A percentile compares a stretch with the other conserved stretches of the same genome.
These are phyloP conservation scores for Stenotaenia linearis DNA, from an alignment of 2,888 invertebrate genomes.

Conservation along the genomic window DNA sequence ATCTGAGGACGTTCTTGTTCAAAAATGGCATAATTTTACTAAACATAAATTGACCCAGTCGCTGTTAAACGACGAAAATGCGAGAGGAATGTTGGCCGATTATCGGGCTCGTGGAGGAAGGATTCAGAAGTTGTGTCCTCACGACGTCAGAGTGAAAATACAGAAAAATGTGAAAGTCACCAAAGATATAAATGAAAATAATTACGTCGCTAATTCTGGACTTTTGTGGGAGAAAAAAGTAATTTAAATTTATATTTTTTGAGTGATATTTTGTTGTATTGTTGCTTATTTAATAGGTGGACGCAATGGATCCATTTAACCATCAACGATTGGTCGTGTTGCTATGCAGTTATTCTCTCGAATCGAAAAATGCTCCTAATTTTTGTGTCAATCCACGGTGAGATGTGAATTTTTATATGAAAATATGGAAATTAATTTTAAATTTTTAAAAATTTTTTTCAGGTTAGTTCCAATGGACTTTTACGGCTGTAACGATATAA, in stretches of 20 bases:
- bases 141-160: conserved; percentile 33
- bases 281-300: conserved; percentile 47
- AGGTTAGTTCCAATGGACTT: conserved; percentile 90
- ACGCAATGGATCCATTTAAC: conserved; percentile 71
- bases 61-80: conserved; percentile 58
- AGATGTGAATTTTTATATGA: conserved; percentile 41
- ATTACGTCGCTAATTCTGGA: conserved; percentile 6
- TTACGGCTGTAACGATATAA: conserved; percentile 91
- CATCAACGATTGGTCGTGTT: conserved; percentile 83
- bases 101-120: conserved; percentile 80
- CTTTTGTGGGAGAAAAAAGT: conserved; percentile 38
- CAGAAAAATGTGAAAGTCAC: conserved; percentile 19
- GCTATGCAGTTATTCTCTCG: conserved; percentile 77
- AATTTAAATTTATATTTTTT: neutral
- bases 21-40: conserved; percentile 64
- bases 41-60: conserved; percentile 60
- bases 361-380: conserved; percentile 70
- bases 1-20: conserved; percentile 35
- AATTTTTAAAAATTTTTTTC: conserved; percentile 28
- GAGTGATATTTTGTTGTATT: neutral
- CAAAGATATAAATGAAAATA: conserved; percentile 24
- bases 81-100: conserved; percentile 70
- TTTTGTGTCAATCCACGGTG: conserved; percentile 87
- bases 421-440: neutral
- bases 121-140: conserved; percentile 39